Evolutionary conservation across 2,888 invertebrate genomes (phyloP).

Genomic region (Agrilus cyanescens): DNA sequence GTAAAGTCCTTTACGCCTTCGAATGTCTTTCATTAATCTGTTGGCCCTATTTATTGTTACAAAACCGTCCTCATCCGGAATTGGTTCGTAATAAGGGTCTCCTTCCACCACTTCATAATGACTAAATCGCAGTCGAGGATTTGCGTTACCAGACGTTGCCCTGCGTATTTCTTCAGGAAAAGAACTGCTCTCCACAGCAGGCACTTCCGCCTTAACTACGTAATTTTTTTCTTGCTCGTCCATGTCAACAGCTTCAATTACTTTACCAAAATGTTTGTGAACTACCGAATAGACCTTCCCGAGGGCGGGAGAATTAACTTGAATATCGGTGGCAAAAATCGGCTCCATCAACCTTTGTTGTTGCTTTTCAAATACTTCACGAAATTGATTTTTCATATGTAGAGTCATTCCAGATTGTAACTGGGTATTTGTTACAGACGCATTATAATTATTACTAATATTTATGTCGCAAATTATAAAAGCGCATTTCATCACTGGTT

Average conservation of each 20-base stretch:
- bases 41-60: constrained; percentile 1
- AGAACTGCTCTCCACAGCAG: constrained; percentile 93
- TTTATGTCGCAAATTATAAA: constrained; percentile 50
- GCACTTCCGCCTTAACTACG: constrained; percentile 77
- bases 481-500: constrained; percentile 91
- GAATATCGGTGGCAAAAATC: constrained; percentile 52
- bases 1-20: constrained; percentile 5
- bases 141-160: constrained; percentile 91
- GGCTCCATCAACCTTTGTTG: constrained; percentile 89
- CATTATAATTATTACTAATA: constrained; percentile 19
- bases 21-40: constrained; percentile 5
- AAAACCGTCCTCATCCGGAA: constrained; percentile 2
- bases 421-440: constrained; percentile 11
- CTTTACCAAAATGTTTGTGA: constrained; percentile 74
- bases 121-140: constrained; percentile 89
- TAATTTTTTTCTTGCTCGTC: constrained; percentile 86
- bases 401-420: constrained; percentile 19
- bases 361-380: constrained; percentile 77
- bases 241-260: constrained; percentile 74
- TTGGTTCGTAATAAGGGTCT: too few relatives aligned
- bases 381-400: constrained; percentile 50
- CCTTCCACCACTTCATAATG: constrained; percentile 78
- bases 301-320: constrained; percentile 28
- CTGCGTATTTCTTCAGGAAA: constrained; percentile 91
- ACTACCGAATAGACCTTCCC: constrained; percentile 43